A percentile compares a stretch with the other conserved stretches of the same genome.
Conservation (phyloP, 2,113 vertebrate species). For the Oncorhynchus clarkii region DNA sequence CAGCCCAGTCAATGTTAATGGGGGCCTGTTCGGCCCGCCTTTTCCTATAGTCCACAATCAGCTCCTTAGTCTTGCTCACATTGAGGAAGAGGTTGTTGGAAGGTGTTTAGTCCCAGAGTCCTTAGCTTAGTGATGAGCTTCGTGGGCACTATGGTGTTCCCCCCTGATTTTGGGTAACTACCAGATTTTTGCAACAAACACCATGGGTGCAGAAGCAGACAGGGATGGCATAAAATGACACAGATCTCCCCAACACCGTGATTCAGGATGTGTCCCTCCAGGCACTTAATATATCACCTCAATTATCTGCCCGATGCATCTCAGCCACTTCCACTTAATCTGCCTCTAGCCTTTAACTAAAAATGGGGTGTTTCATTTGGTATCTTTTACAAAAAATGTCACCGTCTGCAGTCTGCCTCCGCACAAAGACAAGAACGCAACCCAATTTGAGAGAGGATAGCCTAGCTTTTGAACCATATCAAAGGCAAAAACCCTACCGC, state of each 20-base stretch:
- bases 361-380: constrained; percentile 50
- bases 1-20: too few species aligned
- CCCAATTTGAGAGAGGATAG: background rate
- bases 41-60: too few species aligned
- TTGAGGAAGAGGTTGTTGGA: too few species aligned
- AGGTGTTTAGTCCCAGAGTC: too few species aligned
- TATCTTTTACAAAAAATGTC: constrained; percentile 33
- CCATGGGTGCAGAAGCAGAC: too few species aligned
- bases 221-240: constrained; percentile 26
- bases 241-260: constrained; percentile 3
- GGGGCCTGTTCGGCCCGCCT: too few species aligned
- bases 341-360: constrained; percentile 33
- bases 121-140: too few species aligned
- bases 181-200: too few species aligned
- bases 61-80: too few species aligned
- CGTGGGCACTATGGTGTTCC: too few species aligned
- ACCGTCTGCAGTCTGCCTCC: background rate
- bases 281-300: constrained; percentile 41
- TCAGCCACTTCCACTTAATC: constrained; percentile 39
- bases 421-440: background rate
- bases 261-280: constrained; percentile 11
- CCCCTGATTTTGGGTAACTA: too few species aligned
- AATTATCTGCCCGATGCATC: constrained; percentile 46
- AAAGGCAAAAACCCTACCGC: background rate
- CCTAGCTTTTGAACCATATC: background rate